phyloP scores from a whole-genome alignment of 2,113 vertebrate genomes.

The Oreochromis spilurus region DNA sequence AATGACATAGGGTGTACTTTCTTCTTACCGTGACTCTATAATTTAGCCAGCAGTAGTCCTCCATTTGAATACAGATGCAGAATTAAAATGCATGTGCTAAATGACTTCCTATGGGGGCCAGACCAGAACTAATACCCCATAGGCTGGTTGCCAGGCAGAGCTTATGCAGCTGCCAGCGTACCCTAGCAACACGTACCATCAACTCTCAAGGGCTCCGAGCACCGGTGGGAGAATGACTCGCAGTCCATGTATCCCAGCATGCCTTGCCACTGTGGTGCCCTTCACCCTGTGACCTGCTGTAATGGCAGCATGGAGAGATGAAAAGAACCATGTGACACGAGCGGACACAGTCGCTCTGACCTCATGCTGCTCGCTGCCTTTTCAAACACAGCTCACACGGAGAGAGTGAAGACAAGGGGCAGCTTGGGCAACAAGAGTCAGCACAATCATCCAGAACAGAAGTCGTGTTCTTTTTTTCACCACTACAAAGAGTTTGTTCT shows the following conservation, averaged over 20 bases:
- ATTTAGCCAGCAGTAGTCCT: background rate
- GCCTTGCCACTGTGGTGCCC: conserved; percentile 62
- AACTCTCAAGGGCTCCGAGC: conserved; percentile 24
- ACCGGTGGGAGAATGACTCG: conserved; percentile 50
- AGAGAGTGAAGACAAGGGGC: conserved; percentile 38
- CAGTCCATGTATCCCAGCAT: conserved; percentile 72
- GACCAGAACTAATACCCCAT: conserved; percentile 65
- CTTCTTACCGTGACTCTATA: background rate
- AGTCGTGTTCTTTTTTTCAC: conserved; percentile 25
- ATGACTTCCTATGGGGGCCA: conserved; percentile 39
- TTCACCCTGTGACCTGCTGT: conserved; percentile 58
- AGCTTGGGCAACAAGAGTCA: conserved; percentile 46
- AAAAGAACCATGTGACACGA: conserved; percentile 55
- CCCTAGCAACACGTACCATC: conserved; percentile 62
- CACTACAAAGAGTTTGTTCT: background rate
- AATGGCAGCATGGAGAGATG: conserved; percentile 64
- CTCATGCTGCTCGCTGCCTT: conserved; percentile 51
- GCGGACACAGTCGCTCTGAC: conserved; percentile 35
- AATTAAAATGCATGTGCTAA: conserved; percentile 58
- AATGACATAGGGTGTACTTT: background rate
- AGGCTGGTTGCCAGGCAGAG: conserved; percentile 40
- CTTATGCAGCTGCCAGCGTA: conserved; percentile 66
- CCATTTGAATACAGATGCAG: conserved; percentile 63
- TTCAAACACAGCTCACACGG: conserved; percentile 42
- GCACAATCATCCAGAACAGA: conserved; percentile 44